Conservation (phyloP, 1,140 invertebrate genomes). For the Sycophaga agraensis region DNA sequence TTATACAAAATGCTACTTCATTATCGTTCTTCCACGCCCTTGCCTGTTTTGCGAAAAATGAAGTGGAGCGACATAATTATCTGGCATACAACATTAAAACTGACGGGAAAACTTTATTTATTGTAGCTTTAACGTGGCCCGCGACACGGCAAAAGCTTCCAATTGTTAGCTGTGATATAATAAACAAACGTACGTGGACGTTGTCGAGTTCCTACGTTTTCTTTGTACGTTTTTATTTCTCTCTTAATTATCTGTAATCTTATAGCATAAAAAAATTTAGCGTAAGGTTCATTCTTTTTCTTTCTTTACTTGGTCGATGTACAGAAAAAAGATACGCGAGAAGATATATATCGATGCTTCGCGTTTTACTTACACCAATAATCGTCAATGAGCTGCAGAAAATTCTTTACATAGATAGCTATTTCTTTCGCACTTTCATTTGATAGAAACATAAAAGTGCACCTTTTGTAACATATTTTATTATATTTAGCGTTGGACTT, state of each 20-base stretch:
- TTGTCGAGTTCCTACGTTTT: slow-evolving; percentile 52
- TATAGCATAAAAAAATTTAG: slow-evolving; percentile 10
- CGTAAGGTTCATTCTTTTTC: background rate
- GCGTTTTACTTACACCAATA: background rate
- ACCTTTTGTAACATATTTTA: slow-evolving; percentile 18
- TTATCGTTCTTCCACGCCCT: background rate
- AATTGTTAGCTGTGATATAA: slow-evolving; percentile 53
- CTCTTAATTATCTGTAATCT: slow-evolving; percentile 21
- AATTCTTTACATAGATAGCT: slow-evolving; percentile 12
- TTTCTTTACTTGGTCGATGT: background rate
- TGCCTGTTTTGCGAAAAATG: background rate
- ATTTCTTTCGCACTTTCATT: background rate
- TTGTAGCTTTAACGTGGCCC: slow-evolving; percentile 40
- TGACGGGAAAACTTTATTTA: slow-evolving; percentile 38
- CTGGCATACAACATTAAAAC: background rate
- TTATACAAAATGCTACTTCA: background rate
- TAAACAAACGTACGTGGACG: slow-evolving; percentile 46
- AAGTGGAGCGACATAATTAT: background rate
- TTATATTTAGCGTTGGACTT: slow-evolving; percentile 1
- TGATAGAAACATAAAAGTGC: slow-evolving; percentile 26
- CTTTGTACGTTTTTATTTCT: slow-evolving; percentile 24
- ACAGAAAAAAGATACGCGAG: slow-evolving; percentile 1
- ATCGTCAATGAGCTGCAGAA: background rate
- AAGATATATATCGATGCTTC: background rate
- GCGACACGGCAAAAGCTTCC: slow-evolving; percentile 41